These are phyloP conservation scores for Rallus crepitans DNA, from an alignment of 2,797 vertebrate species.

Conservation along the genomic window DNA sequence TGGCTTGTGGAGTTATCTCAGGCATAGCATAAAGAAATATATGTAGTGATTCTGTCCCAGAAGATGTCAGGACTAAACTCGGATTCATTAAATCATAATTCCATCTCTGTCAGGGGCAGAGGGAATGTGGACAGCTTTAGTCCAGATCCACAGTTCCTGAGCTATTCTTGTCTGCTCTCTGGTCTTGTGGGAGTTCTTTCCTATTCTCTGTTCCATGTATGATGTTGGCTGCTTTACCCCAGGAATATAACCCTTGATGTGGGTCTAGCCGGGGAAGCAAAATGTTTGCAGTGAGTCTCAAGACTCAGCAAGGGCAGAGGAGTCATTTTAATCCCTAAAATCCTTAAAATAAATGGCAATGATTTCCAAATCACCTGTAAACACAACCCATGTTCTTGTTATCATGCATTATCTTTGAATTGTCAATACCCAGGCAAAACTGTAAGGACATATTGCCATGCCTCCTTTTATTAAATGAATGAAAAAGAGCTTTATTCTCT, in stretches of 20 bases:
- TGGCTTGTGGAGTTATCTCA: neutral
- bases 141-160: neutral
- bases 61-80: neutral
- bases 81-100: fast-evolving
- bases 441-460: neutral
- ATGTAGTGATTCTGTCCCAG: neutral
- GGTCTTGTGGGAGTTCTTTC: neutral
- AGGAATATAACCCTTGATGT: neutral
- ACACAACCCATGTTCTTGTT: neutral
- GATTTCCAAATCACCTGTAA: neutral
- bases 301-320: neutral
- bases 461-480: neutral
- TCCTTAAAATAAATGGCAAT: neutral
- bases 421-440: neutral
- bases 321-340: neutral
- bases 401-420: neutral
- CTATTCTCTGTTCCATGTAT: neutral
- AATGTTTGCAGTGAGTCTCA: neutral
- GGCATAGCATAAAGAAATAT: neutral
- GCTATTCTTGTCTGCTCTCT: neutral
- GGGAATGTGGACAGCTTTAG: neutral
- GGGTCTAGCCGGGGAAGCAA: neutral
- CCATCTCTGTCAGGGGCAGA: neutral
- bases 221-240: neutral
- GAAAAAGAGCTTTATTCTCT: neutral